Conservation (phyloP, 1,140 invertebrate species). For the Hyles euphorbiae region DNA sequence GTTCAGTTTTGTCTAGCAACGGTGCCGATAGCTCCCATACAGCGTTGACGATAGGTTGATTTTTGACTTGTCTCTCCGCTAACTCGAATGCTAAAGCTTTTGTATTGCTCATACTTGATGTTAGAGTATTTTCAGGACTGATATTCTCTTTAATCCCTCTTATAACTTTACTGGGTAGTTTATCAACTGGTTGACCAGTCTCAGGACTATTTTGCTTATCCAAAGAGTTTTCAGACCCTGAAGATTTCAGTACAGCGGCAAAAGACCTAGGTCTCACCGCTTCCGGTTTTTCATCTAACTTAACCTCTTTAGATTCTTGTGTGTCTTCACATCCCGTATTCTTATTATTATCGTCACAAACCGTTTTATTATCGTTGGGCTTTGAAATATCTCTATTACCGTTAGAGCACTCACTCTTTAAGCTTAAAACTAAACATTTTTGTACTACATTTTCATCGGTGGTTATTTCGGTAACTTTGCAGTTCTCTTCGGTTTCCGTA, state of each 20-base stretch:
- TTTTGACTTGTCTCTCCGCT: conserved; percentile 45
- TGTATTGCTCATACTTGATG: conserved; percentile 60
- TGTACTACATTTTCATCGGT: conserved; percentile 72
- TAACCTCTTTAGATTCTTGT: conserved; percentile 13
- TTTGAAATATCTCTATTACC: conserved; percentile 50
- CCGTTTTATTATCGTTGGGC: conserved; percentile 55
- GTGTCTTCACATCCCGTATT: conserved; percentile 13
- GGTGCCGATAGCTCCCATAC: conserved; percentile 33
- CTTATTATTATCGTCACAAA: conserved; percentile 25
- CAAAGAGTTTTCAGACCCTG: conserved; percentile 53
- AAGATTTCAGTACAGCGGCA: conserved; percentile 57
- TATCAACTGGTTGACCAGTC: conserved; percentile 56
- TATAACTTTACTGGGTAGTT: conserved; percentile 66
- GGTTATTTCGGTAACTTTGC: conserved; percentile 55
- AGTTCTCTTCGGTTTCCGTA: conserved; percentile 3
- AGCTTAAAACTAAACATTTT: conserved; percentile 69
- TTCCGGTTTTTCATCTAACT: conserved; percentile 30
- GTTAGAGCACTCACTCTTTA: conserved; percentile 38
- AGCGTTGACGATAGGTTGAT: conserved; percentile 30
- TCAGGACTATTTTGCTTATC: conserved; percentile 61
- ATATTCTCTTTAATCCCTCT: conserved; percentile 71
- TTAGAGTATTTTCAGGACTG: conserved; percentile 70
- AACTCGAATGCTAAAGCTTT: conserved; percentile 56
- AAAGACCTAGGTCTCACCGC: conserved; percentile 45
- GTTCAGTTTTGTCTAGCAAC: conserved; percentile 34